Base-by-base conservation (phyloP, 2,888 invertebrate species). In the Trachelus iudaicus region DNA sequence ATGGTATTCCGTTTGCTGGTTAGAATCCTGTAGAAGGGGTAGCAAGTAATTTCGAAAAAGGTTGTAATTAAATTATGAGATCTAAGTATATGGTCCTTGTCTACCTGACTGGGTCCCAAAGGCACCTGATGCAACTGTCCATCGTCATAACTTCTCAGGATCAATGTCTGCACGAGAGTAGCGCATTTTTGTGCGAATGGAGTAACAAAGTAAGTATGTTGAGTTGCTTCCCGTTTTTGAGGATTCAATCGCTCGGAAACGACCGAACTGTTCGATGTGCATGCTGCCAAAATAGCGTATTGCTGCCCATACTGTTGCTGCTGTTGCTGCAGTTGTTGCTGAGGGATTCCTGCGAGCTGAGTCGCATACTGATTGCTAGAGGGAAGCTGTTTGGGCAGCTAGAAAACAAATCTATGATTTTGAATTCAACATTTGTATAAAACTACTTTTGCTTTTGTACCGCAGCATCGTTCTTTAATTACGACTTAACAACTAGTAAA, bases 221-320 rank as follows among this genome's bases (percentile, higher is more conserved):
- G 74, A 35, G 30, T 34, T 3, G 37, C 35, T 33, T 73, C 74
- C 15, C 37, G 74, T 35, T 73, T 73, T 13, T 34, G 74, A 23
- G 35, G 74, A 35, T 73, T 73, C 3, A 33, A 71, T 33, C 74
- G 34, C 9, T 73, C 35, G 23, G 74, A 34, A 34, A 34, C n/a
- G 35, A 35, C 35, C 13, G 71, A 13, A 23, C 35, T n/a, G 35
- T 73, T 73, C 30, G 79, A 75, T 1, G 77, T 13, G 23, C 40
- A 56, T 13, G 78, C 40, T 34, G 74, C 40, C 1, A 80, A 33
- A 11, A 80, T 13, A 1, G 74, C 73, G 73, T 76, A 80, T 33
- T 40, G 73, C 15, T 76, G 80, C 12, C 78, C 13, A 13, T 74
- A 78, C 40, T 73, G 73, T 31, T 74, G 79, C n/a, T 79, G 76